Evolutionary conservation across 2,888 invertebrate species (phyloP), one percentile per base, ranked within the genome.

Genomic region (Vannuccia rotundouncinata): DNA sequence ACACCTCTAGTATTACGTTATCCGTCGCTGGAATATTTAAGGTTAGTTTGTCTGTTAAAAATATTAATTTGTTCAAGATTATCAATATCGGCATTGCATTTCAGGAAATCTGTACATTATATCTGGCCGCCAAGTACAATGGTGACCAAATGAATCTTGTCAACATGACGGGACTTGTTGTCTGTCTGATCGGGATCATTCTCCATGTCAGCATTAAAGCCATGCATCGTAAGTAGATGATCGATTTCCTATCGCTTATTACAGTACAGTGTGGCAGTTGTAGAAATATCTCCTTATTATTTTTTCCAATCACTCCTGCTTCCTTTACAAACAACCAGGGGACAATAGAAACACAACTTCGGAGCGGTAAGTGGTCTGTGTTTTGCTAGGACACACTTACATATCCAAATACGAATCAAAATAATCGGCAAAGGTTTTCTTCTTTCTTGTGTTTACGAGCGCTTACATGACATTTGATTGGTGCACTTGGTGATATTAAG

Each of bases 1-100:
- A 93, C 88, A 97, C 97, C 0, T 98, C 98, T 84, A 95, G 97
- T 90, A 92, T 99, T 79, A 98, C 98, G 0, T 90, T 99, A 73
- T 94, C 95, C 28, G 93, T 99, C 84, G 93, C 95, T 74, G 96
- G 97, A 81, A 95, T 99, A 86, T 93, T 96, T 86, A 99, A 99
- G 92, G 96, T 95, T 89, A 87, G 84, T 25, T 45, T 45, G 10
- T 45, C 17, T 17, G 45, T 0, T 27, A 77, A 0, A 30, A 31
- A 31, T 29, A 29, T 29, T 25, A n/a, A n/a, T 31, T 13, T 75
- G 28, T 27, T 27, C 28, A 28, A 74, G 5, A 22, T 13, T 27
- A 10, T 27, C n/a, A 28, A 74, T n/a, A 74, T 22, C 25, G 28
- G 5, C n/a, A 74, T 27, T 74, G 25, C 79, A 83, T 90, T 90